Evolutionary conservation across 2,113 vertebrate genomes (phyloP).

Genomic region (Vulpes ferrilata): DNA sequence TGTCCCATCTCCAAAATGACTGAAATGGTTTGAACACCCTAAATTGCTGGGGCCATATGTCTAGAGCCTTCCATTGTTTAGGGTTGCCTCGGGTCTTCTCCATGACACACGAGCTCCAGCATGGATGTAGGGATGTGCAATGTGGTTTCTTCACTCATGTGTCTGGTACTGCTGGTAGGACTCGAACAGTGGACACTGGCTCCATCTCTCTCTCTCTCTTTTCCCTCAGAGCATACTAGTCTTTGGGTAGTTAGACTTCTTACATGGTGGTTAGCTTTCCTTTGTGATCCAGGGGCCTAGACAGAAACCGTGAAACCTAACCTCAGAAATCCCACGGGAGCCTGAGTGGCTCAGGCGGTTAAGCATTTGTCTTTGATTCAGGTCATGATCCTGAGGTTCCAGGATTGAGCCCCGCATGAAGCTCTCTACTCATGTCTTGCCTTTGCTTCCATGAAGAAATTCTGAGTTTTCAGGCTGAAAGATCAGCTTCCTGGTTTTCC

Average conservation of each 20-base stretch:
- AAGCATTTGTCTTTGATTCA: not conserved
- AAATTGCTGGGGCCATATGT: not conserved
- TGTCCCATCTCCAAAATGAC: not conserved
- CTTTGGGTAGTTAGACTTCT: too few relatives aligned
- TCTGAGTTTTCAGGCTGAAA: not conserved
- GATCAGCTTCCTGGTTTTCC: not conserved
- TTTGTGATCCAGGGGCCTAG: not conserved
- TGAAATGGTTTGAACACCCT: not conserved
- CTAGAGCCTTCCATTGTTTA: too few relatives aligned
- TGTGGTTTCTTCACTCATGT: not conserved
- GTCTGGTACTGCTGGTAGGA: not conserved
- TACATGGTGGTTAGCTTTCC: not conserved
- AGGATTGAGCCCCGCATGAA: not conserved
- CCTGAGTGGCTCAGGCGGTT: not conserved
- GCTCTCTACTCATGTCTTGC: not conserved
- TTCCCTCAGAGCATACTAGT: not conserved
- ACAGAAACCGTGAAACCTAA: not conserved
- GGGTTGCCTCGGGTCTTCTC: not conserved
- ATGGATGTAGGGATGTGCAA: too few relatives aligned
- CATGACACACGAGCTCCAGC: too few relatives aligned
- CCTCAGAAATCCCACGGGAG: not conserved
- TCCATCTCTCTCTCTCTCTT: accelerated
- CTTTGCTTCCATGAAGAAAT: not conserved
- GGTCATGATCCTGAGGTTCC: not conserved
- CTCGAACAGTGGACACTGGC: not conserved